Conservation (phyloP, 2,797 vertebrate species). For the Anguilla marmorata region DNA sequence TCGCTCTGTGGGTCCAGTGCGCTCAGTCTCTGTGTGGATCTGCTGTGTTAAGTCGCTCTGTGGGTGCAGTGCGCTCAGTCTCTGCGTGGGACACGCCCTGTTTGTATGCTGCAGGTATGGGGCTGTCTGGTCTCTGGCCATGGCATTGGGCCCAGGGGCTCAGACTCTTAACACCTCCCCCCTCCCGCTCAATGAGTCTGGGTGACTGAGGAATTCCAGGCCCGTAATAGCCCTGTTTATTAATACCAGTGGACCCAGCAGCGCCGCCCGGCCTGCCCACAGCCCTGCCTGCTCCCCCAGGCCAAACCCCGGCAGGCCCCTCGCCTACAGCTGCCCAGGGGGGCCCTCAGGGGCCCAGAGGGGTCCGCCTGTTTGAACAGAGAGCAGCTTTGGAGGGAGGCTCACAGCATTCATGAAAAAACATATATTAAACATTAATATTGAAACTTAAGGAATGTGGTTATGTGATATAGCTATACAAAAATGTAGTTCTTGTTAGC, state of each 20-base stretch:
- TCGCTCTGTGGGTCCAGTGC: not conserved
- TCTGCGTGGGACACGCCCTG: not conserved
- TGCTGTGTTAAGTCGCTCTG: not conserved
- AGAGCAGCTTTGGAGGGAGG: not conserved
- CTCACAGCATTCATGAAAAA: not conserved
- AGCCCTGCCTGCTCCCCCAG: too few relatives aligned
- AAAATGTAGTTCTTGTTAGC: not conserved
- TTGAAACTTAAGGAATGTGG: not conserved
- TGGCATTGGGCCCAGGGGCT: not conserved
- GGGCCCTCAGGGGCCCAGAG: not conserved
- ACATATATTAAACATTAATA: not conserved
- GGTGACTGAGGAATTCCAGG: slow-evolving; percentile 38
- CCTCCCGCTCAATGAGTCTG: slow-evolving; percentile 10
- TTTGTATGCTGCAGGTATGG: not conserved
- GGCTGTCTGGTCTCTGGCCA: not conserved
- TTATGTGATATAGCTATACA: not conserved
- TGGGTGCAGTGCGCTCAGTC: not conserved
- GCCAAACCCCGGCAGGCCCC: not conserved
- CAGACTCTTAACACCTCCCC: not conserved
- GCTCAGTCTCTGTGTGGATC: not conserved
- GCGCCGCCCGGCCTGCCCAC: not conserved
- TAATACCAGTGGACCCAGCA: slow-evolving; percentile 13
- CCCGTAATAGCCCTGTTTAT: slow-evolving; percentile 41
- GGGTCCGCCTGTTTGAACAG: not conserved
- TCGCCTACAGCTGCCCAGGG: not conserved